Conservation (phyloP, 2,888 invertebrate species). For the Cinara cedri region DNA sequence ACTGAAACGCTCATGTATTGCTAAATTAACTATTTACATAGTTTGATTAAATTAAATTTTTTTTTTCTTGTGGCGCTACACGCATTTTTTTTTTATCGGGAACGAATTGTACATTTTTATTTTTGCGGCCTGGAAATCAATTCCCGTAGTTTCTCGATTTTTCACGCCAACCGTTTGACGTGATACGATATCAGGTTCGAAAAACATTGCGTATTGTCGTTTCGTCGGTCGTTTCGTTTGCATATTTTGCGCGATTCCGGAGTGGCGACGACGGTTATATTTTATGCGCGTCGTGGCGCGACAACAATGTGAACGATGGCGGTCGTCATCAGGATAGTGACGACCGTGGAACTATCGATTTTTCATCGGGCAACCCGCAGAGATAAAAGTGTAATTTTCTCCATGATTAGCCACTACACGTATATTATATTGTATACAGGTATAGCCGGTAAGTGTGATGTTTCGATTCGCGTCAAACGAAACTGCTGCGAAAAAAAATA, state of each 20-base stretch:
- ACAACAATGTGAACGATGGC: background rate
- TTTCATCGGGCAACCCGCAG: conserved; percentile 1
- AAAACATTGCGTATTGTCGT: background rate
- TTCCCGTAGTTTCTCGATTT: too few species aligned
- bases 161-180: too few species aligned
- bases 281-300: background rate
- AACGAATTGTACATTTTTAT: too few species aligned
- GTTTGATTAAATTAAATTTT: too few species aligned
- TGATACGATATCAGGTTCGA: background rate
- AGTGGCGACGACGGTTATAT: background rate
- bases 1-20: too few species aligned
- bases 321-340: background rate
- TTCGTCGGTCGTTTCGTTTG: background rate
- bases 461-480: too few species aligned
- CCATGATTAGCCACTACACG: conserved; percentile 13
- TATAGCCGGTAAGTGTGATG: too few species aligned
- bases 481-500: too few species aligned
- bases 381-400: conserved; percentile 45
- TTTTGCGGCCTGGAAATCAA: too few species aligned
- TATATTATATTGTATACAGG: background rate
- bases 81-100: too few species aligned
- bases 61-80: too few species aligned
- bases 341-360: conserved; percentile 14
- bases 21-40: too few species aligned
- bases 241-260: background rate